These are phyloP conservation scores for Dolichopus griseipennis DNA, from an alignment of 2,888 invertebrate genomes.

Conservation along the genomic window DNA sequence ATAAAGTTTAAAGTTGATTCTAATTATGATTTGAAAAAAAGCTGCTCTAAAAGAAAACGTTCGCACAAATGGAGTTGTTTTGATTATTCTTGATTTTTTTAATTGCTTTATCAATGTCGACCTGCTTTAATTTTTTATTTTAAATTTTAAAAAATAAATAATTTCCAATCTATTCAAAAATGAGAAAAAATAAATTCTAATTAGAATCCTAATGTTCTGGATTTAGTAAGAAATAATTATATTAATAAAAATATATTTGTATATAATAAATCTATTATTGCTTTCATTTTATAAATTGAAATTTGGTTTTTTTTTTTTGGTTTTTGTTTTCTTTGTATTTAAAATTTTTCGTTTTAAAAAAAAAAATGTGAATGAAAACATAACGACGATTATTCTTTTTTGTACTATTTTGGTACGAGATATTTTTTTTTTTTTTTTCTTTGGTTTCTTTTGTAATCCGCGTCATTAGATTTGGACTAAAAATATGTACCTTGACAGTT, in stretches of 20 bases:
- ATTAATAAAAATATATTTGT: background rate
- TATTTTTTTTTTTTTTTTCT: background rate
- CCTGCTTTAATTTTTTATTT: too few relatives aligned
- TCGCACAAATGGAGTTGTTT: slow-evolving; percentile 36
- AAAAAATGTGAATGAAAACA: slow-evolving; percentile 1
- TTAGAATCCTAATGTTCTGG: background rate
- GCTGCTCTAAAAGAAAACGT: slow-evolving; percentile 21
- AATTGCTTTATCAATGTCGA: background rate
- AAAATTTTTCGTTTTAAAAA: background rate
- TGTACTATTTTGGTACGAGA: background rate
- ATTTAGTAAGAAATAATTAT: background rate
- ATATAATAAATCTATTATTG: too few relatives aligned
- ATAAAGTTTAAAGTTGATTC: too few relatives aligned
- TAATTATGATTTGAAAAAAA: slow-evolving; percentile 9
- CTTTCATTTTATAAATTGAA: too few relatives aligned
- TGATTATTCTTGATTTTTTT: slow-evolving; percentile 30
- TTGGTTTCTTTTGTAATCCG: slow-evolving; percentile 10
- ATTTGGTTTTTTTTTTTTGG: background rate
- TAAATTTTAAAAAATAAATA: too few relatives aligned
- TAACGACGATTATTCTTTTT: background rate
- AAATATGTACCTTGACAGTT: slow-evolving; percentile 41
- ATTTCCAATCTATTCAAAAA: background rate
- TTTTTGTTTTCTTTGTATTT: background rate
- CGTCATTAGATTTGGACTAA: slow-evolving; percentile 19
- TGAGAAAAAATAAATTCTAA: background rate